These are phyloP conservation scores for Mallotus villosus DNA, from an alignment of 2,797 vertebrate species.

Conservation along the genomic window DNA sequence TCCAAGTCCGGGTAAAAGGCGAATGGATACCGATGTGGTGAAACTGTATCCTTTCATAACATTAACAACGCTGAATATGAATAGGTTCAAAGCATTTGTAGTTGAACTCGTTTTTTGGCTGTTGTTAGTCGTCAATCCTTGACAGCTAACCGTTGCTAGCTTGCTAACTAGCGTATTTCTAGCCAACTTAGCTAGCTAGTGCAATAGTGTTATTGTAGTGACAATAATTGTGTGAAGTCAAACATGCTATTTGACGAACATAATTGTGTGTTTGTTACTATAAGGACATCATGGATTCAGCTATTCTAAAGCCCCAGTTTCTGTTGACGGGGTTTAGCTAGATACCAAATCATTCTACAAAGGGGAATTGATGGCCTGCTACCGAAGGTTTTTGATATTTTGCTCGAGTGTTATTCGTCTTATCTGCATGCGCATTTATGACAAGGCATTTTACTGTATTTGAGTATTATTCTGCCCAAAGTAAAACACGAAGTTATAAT, in stretches of 20 bases:
- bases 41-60: conserved; percentile 92
- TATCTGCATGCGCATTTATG: neutral
- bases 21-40: conserved; percentile 98
- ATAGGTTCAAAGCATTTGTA: neutral
- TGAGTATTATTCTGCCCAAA: conserved; percentile 55
- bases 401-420: neutral
- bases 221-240: neutral
- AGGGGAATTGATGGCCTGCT: neutral
- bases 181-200: neutral
- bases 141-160: conserved; percentile 2
- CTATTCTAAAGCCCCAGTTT: neutral
- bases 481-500: conserved; percentile 39
- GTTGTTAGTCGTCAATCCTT: neutral
- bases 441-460: neutral
- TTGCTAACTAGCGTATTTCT: neutral
- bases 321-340: conserved; percentile 7
- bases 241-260: neutral
- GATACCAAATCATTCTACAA: neutral
- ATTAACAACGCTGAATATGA: neutral
- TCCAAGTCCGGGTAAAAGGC: conserved; percentile 95
- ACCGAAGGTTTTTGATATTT: neutral
- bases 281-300: neutral
- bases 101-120: neutral
- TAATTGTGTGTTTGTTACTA: neutral
- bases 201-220: neutral